These are phyloP conservation scores for Gorsachius magnificus DNA, from an alignment of 2,797 vertebrate genomes.

Conservation along the genomic window DNA sequence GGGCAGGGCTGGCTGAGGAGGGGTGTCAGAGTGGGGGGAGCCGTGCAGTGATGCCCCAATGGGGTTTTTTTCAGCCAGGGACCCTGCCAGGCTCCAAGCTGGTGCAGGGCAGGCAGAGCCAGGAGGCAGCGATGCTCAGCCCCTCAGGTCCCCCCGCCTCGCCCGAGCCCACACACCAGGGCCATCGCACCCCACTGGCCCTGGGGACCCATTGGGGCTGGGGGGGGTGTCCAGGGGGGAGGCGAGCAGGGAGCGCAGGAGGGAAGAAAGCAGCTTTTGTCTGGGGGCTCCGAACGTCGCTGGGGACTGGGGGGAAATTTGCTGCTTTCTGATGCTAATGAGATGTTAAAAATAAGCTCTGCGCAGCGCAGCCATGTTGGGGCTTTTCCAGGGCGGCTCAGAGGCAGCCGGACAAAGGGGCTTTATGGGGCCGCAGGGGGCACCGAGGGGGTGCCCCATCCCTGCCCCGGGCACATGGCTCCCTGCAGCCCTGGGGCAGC, in stretches of 20 bases:
- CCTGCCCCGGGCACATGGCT: neutral
- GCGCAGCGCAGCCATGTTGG: neutral
- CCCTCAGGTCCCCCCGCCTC: accelerated
- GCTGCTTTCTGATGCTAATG: constrained; percentile 32
- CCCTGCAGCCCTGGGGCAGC: neutral
- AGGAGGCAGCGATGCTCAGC: neutral
- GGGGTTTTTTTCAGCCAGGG: accelerated
- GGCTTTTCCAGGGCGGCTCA: neutral
- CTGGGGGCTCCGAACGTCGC: neutral
- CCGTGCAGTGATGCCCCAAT: accelerated
- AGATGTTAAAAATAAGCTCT: constrained; percentile 22
- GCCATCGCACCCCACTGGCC: neutral
- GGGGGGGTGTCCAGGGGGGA: neutral
- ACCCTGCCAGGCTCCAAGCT: neutral
- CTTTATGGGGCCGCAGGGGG: neutral
- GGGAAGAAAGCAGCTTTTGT: constrained; percentile 56
- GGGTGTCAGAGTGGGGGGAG: neutral
- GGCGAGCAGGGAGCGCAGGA: neutral
- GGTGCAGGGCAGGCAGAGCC: neutral
- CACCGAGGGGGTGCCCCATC: neutral
- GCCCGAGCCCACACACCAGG: neutral
- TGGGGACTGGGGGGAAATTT: neutral
- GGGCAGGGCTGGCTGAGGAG: neutral
- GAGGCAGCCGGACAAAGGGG: neutral
- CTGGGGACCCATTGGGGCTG: neutral